Evolutionary conservation across 2,797 vertebrate genomes (phyloP).

Genomic region (Silurus aristotelis): DNA sequence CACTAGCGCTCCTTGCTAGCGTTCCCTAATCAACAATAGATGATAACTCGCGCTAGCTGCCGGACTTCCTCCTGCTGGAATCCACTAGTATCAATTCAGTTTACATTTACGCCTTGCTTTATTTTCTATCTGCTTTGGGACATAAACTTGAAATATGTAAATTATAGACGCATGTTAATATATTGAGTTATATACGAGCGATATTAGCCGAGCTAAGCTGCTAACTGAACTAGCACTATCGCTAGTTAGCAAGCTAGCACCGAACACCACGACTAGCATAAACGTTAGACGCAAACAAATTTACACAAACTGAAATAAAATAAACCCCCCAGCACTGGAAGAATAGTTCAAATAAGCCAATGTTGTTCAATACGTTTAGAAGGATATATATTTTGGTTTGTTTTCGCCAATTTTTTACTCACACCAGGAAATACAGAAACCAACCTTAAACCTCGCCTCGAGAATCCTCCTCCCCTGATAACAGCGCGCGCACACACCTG

Average conservation of each 20-base stretch:
- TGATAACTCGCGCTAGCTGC: not conserved
- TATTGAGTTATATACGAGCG: no score
- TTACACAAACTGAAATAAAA: not conserved
- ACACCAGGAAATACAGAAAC: constrained; percentile 35
- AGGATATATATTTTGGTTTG: no score
- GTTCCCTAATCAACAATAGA: constrained; percentile 47
- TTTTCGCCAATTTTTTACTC: not conserved
- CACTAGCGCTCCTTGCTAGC: not conserved
- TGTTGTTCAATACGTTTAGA: not conserved
- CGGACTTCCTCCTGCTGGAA: constrained; percentile 14
- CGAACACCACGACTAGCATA: not conserved
- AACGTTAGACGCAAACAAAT: not conserved
- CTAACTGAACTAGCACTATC: not conserved
- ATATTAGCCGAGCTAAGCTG: not conserved
- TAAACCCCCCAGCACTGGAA: not conserved
- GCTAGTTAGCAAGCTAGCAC: not conserved
- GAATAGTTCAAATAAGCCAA: not conserved
- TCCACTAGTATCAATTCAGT: not conserved
- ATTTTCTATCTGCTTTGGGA: not conserved
- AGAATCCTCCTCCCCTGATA: constrained; percentile 32
- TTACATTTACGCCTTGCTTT: not conserved
- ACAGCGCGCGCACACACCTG: constrained; percentile 27
- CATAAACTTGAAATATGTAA: not conserved
- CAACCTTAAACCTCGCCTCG: constrained; percentile 37
- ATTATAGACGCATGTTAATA: not conserved